A percentile compares a stretch with the other conserved stretches of the same genome.
These are phyloP conservation scores for Odocoileus hemionus DNA, from an alignment of 2,113 vertebrate genomes.

Conservation along the genomic window DNA sequence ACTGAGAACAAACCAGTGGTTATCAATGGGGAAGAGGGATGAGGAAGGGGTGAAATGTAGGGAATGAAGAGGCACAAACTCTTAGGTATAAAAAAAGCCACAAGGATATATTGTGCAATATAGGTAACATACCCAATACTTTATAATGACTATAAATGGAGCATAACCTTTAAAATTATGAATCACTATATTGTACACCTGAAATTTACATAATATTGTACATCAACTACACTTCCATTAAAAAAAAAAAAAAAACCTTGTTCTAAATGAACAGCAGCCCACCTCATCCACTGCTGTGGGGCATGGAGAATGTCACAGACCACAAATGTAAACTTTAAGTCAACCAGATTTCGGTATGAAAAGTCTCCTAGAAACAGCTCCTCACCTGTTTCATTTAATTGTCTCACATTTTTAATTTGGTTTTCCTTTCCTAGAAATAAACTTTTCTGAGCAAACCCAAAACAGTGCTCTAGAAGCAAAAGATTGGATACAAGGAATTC, in stretches of 20 bases:
- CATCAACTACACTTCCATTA: background rate
- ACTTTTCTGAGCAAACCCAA: background rate
- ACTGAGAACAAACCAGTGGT: background rate
- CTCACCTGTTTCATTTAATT: background rate
- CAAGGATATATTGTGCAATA: background rate
- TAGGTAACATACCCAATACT: background rate
- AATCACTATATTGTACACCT: background rate
- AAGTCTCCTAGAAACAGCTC: background rate
- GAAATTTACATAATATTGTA: background rate
- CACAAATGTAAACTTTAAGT: background rate
- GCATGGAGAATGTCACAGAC: background rate
- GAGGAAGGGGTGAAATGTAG: accelerated
- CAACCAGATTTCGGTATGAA: background rate
- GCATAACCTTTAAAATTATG: background rate
- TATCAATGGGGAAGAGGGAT: background rate
- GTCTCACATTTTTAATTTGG: background rate
- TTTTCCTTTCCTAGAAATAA: background rate
- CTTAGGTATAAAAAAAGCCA: background rate
- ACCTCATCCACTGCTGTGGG: accelerated
- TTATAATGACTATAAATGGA: background rate
- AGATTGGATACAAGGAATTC: background rate
- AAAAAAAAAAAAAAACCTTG: background rate
- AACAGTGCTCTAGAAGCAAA: background rate
- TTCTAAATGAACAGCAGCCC: background rate
- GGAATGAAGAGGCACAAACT: background rate